These are phyloP conservation scores for Probaryconus sp. DNA, from an alignment of 1,140 invertebrate species.

Conservation along the genomic window DNA sequence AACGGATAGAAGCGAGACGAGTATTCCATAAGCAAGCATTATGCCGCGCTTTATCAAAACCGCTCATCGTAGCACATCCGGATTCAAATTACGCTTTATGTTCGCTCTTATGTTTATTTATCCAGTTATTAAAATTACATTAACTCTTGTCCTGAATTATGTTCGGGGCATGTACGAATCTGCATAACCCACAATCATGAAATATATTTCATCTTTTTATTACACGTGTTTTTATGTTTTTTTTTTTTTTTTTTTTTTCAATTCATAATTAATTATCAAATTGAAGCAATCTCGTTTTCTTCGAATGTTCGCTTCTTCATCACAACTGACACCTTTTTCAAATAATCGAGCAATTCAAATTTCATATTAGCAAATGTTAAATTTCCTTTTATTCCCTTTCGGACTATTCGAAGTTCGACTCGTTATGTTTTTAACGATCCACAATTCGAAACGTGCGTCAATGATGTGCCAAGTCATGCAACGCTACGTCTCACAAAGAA, in stretches of 20 bases:
- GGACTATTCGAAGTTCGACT: conserved; percentile 1
- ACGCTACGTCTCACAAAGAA: conserved; percentile 34
- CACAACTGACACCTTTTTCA: too few relatives aligned
- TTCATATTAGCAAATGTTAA: too few relatives aligned
- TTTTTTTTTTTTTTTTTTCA: too few relatives aligned
- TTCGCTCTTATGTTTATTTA: conserved; percentile 77
- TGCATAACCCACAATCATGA: conserved; percentile 29
- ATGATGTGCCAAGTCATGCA: conserved; percentile 42
- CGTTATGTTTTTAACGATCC: conserved; percentile 42
- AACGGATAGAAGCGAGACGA: conserved; percentile 63
- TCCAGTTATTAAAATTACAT: conserved; percentile 78
- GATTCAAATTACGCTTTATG: conserved; percentile 76
- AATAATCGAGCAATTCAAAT: too few relatives aligned
- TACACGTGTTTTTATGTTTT: neutral
- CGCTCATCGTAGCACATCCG: conserved; percentile 76
- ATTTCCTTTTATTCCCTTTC: conserved; percentile 10
- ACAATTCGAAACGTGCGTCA: conserved; percentile 14
- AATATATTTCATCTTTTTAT: conserved; percentile 11
- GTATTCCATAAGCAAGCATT: conserved; percentile 64
- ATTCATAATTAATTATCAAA: too few relatives aligned
- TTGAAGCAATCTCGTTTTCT: too few relatives aligned
- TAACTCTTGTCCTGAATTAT: conserved; percentile 71
- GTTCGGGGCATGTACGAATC: conserved; percentile 35
- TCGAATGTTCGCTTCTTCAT: too few relatives aligned
- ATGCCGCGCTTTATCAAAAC: conserved; percentile 73